Evolutionary conservation across 2,888 invertebrate genomes (phyloP).

Genomic region (Stenurella melanura): DNA sequence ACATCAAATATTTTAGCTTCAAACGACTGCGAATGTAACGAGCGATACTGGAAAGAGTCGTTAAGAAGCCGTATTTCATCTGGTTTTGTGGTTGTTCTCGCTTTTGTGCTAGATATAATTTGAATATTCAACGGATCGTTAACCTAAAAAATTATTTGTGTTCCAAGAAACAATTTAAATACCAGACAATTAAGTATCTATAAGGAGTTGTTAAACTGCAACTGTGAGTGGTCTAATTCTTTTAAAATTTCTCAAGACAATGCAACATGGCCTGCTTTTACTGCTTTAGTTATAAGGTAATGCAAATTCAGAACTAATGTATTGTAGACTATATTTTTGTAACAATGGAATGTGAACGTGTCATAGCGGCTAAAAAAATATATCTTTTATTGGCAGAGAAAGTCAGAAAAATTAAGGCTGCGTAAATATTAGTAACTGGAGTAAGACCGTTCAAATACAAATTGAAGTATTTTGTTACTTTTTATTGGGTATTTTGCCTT

Average conservation of each 20-base stretch:
- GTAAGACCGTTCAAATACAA: too few species aligned
- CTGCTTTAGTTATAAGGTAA: not conserved
- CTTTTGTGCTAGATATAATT: not conserved
- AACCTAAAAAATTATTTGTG: not conserved
- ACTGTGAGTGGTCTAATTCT: not conserved
- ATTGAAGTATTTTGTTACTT: too few species aligned
- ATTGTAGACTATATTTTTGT: not conserved
- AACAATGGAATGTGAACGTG: too few species aligned
- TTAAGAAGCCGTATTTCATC: not conserved
- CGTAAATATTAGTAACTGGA: too few species aligned
- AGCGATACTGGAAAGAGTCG: not conserved
- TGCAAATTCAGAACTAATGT: not conserved
- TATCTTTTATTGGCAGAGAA: too few species aligned
- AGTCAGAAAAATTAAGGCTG: too few species aligned
- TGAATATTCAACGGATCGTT: not conserved
- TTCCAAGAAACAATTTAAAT: not conserved
- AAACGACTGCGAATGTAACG: not conserved
- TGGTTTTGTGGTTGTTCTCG: not conserved
- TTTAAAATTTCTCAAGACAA: not conserved
- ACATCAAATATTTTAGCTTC: not conserved
- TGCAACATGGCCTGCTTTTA: not conserved
- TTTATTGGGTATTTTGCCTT: too few species aligned
- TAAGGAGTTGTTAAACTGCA: too few species aligned
- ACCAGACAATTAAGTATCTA: not conserved
- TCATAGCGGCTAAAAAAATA: too few species aligned